Evolutionary conservation across 1,140 invertebrate species (phyloP).

Genomic region (Pseudoatta argentina): DNA sequence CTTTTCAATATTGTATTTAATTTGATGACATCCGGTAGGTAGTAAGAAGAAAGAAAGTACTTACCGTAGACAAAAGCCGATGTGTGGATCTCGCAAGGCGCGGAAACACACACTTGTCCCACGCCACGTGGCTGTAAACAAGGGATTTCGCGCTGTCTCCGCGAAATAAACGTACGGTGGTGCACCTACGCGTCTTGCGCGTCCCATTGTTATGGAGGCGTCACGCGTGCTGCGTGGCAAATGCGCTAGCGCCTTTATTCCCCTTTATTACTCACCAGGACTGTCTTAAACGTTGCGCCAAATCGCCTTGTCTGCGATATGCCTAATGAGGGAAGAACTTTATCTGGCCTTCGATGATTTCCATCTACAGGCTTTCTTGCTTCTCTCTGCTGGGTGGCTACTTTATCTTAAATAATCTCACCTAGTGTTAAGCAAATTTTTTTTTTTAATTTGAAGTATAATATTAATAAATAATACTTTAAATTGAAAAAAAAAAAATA

Average conservation of each 20-base stretch:
- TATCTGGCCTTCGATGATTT: constrained; percentile 24
- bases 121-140: constrained; percentile 71
- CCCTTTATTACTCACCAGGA: constrained; percentile 57
- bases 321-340: constrained; percentile 50
- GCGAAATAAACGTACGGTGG: constrained; percentile 70
- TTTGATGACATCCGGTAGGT: neutral
- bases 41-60: constrained; percentile 34
- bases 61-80: constrained; percentile 43
- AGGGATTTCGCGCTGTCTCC: constrained; percentile 74
- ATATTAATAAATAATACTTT: neutral
- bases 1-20: constrained; percentile 2
- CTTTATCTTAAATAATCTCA: neutral
- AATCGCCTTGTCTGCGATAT: constrained; percentile 33
- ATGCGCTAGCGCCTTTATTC: constrained; percentile 68
- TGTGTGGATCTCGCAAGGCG: constrained; percentile 26
- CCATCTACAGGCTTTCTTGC: neutral
- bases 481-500: neutral
- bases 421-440: neutral
- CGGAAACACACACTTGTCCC: constrained; percentile 65
- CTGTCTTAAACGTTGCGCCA: constrained; percentile 49
- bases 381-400: neutral
- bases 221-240: constrained; percentile 74
- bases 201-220: constrained; percentile 73
- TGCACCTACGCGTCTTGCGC: constrained; percentile 68
- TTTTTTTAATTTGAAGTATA: neutral